Conservation (phyloP, 2,888 invertebrate species). For the Selenia dentaria region DNA sequence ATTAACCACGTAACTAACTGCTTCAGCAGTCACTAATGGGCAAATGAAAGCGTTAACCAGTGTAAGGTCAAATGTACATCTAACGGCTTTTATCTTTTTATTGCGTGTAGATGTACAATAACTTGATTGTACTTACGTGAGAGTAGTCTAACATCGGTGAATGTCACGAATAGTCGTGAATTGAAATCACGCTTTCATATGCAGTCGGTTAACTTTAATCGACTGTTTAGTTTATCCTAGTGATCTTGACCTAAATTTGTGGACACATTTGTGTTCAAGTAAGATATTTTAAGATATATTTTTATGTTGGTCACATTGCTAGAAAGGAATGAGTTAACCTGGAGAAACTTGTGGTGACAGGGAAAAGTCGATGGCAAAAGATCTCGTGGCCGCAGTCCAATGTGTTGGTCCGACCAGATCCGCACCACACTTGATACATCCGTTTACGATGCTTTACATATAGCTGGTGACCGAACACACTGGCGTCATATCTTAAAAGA, state of each 20-base stretch:
- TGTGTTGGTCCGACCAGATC: too few species aligned
- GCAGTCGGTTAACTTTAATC: constrained; percentile 7
- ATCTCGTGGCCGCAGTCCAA: too few species aligned
- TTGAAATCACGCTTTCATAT: constrained; percentile 37
- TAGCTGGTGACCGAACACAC: too few species aligned
- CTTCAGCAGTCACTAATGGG: constrained; percentile 23
- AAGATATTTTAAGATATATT: too few species aligned
- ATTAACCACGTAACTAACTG: constrained; percentile 11
- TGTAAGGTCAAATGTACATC: constrained; percentile 36
- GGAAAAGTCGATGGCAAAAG: too few species aligned
- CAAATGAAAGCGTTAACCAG: constrained; percentile 30
- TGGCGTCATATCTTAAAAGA: too few species aligned
- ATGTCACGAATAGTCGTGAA: constrained; percentile 58
- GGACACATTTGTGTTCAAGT: too few species aligned
- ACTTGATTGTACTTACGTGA: constrained; percentile 33
- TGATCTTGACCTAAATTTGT: constrained; percentile 2
- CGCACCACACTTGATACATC: too few species aligned
- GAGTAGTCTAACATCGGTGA: constrained; percentile 28
- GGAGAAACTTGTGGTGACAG: too few species aligned
- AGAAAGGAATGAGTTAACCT: too few species aligned
- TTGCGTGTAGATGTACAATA: constrained; percentile 35
- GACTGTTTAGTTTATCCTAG: not conserved
- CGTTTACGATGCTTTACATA: too few species aligned
- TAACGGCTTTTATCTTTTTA: constrained; percentile 39
- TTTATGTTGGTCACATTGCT: too few species aligned